Base-by-base conservation (phyloP, 2,797 vertebrate species). In the Chelon labrosus region DNA sequence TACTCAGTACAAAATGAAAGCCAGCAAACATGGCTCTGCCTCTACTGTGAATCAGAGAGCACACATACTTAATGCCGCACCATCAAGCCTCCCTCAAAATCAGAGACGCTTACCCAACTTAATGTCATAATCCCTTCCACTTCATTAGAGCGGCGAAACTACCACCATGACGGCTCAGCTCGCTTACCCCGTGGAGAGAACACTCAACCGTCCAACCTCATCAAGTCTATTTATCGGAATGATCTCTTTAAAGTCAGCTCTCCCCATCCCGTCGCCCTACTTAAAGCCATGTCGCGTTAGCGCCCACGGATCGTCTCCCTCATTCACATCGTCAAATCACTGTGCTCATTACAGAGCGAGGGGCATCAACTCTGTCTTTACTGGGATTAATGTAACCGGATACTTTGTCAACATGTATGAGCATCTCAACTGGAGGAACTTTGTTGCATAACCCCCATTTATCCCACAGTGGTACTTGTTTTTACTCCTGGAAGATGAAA, bases 391-490 rank as follows among this genome's bases (percentile, higher is more conserved):
- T 92, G 79, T 58, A 82, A 86, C 76, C n/a, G 68, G 92, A 93
- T 89, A 85, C 79, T 92, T 92, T 92, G 93, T 93, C 93, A 87
- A 87, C 85, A 86, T 72, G 70, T 85, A 92, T 94, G 91, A 94
- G 77, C 77, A 65, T 93, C 90, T 84, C 85, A 41, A 52, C 65
- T 73, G 69, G 72, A 77, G 49, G 78, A 85, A 87, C 84, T 70
- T 85, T 27, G 41, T 91, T 91, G 82, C 65, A 50, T 75, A 90
- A 86, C 19, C 31, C 55, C 69, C 84, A 88, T 88, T 89, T 63
- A 77, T 58, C 53, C 80, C 87, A 73, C 61, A 51, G 71, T 50
- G 57, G 35, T 53, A 71, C 67, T 82, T 77, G 31, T 66, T 50
- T 11, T 22, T 55, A 17, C 2, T 31, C 31, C 31, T 31, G 31